A percentile compares a stretch with the other conserved stretches of the same genome.
These are phyloP conservation scores for Epizoanthus fatuus DNA, from an alignment of 92 coral and sea anemone genomes.

Conservation along the genomic window DNA sequence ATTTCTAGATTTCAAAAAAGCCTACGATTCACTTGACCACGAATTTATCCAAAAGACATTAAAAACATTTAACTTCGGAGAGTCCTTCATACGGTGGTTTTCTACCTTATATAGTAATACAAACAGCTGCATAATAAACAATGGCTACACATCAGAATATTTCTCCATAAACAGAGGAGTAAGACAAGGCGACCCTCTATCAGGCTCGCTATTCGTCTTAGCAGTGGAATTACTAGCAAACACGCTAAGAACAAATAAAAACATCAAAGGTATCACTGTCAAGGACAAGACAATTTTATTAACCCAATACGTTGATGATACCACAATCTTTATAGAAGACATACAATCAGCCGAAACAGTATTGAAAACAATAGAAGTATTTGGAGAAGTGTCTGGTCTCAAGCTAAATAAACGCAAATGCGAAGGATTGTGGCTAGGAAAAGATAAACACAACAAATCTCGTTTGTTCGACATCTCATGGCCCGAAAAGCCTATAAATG, in stretches of 20 bases:
- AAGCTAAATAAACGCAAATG: neutral
- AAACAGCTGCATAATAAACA: neutral
- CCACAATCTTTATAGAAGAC: constrained; percentile 9
- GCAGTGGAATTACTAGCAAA: neutral
- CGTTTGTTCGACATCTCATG: neutral
- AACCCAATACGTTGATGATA: neutral
- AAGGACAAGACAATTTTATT: neutral
- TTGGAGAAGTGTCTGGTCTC: neutral
- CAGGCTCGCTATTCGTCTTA: neutral
- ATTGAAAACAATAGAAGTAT: neutral
- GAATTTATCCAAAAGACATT: neutral
- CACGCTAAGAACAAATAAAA: neutral
- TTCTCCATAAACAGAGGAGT: neutral
- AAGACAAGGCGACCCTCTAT: constrained; percentile 20
- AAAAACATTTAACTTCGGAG: neutral
- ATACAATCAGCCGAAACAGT: constrained; percentile 14
- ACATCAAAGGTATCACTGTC: constrained; percentile 2
- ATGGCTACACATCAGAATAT: neutral
- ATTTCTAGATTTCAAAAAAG: neutral
- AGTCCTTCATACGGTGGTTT: neutral
- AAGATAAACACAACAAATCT: neutral
- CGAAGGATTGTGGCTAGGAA: constrained; percentile 1
- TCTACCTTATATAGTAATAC: neutral
- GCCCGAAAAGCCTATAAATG: neutral
- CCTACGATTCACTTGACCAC: neutral